These are phyloP conservation scores for Daphoenositta chrysoptera DNA, from an alignment of 2,113 vertebrate genomes.

Conservation along the genomic window DNA sequence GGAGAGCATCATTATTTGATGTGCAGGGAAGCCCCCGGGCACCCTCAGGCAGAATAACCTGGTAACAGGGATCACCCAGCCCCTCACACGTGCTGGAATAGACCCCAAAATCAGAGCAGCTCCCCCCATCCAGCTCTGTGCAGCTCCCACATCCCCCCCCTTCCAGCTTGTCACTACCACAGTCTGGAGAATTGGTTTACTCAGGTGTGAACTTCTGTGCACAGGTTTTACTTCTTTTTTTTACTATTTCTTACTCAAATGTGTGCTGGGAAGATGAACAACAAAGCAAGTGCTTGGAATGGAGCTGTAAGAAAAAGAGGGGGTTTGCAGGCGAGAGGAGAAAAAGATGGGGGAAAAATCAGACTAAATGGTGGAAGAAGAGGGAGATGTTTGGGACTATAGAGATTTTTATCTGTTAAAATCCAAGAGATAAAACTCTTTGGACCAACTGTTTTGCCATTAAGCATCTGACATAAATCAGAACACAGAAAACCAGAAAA, in stretches of 20 bases:
- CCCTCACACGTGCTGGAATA: accelerated
- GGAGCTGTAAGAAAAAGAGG: not conserved
- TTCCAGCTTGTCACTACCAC: not conserved
- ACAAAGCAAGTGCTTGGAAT: not conserved
- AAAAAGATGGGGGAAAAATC: not conserved
- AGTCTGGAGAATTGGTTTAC: accelerated
- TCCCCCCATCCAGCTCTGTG: not conserved
- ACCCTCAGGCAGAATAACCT: not conserved
- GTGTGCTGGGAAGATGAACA: not conserved
- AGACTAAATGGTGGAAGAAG: not conserved
- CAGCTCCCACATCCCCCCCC: not conserved
- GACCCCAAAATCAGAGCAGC: not conserved
- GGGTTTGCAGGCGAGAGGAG: not conserved
- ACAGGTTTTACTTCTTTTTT: not conserved
- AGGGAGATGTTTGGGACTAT: not conserved
- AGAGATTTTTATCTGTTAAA: not conserved
- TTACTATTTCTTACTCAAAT: too few relatives aligned
- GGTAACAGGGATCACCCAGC: not conserved
- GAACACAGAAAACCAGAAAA: not conserved
- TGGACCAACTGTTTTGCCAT: not conserved
- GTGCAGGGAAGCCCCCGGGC: not conserved
- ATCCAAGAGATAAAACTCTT: not conserved
- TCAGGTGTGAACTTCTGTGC: not conserved
- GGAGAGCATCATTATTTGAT: not conserved
- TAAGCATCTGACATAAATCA: not conserved